Base-by-base conservation (phyloP, 2,888 invertebrate genomes). In the Hyles lineata region DNA sequence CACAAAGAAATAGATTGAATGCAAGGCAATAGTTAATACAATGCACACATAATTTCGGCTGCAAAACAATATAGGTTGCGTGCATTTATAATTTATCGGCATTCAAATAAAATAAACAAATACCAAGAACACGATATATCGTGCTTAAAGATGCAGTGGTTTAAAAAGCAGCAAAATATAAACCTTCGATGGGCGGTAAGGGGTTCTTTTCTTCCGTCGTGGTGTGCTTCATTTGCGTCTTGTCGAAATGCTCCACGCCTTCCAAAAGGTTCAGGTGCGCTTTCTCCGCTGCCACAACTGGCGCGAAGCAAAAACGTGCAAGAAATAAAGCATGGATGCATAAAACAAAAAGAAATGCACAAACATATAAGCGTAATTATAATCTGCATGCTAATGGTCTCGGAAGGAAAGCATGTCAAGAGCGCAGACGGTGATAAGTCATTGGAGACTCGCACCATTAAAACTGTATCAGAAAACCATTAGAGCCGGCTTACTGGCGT, bases 151-250 rank as follows among this genome's bases (percentile, higher is more conserved):
- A 60, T 72, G 78, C 79, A 75, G 71, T 77, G 75, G 75, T 67
- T 74, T 76, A 81, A 73, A 81, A 87, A 88, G 87, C 86, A 79
- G 78, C 79, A 83, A 84, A 85, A 78, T 76, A 87, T 82, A 88
- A 95, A 96, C 96, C 96, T 96, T 97, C 96, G 84, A 96, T 95
- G 79, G 96, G 96, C 73, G 97, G 97, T 85, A 97, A 95, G 69
- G 96, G 92, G 83, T 96, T 96, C 95, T 97, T 97, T 93, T 97
- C 97, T 82, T 96, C 95, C 11, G 97, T 97, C 75, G 95, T 95
- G 3, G 97, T 95, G 87, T 96, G 97, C 87, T 96, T 97, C 96
- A 97, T 96, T 81, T 96, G 95, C 70, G 95, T 92, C 93, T 96
- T 96, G 94, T 97, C 96, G 85, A 97, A 97, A 82, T 96, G 96